Evolutionary conservation across 2,113 vertebrate genomes (phyloP).

Genomic region (Cygnus atratus): DNA sequence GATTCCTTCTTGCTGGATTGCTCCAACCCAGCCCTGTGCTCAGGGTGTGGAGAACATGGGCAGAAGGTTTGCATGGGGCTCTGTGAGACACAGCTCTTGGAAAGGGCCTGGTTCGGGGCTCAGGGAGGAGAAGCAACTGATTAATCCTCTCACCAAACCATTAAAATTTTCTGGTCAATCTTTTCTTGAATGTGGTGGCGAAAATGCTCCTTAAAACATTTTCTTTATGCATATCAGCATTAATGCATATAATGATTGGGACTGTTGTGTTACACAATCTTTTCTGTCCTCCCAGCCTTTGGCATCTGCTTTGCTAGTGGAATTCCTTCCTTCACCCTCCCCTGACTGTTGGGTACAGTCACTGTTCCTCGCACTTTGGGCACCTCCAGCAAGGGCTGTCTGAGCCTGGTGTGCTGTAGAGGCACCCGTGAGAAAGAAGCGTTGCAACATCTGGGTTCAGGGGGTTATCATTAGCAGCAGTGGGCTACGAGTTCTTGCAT

Average conservation of each 20-base stretch:
- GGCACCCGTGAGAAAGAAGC: background rate
- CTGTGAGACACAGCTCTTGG: background rate
- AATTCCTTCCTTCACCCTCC: background rate
- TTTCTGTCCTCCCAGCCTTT: background rate
- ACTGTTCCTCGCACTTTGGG: background rate
- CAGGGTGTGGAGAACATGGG: background rate
- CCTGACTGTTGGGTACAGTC: background rate
- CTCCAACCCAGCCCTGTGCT: background rate
- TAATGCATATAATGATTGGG: background rate
- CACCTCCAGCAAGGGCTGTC: background rate
- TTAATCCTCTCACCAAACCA: background rate
- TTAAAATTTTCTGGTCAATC: background rate
- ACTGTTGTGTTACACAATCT: background rate
- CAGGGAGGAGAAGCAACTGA: too few relatives aligned
- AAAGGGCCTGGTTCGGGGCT: too few relatives aligned
- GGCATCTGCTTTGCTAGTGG: background rate
- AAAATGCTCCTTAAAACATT: background rate
- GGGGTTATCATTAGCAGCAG: background rate
- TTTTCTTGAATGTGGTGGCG: background rate
- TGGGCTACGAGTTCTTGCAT: background rate
- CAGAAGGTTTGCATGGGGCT: background rate
- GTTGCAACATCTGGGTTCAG: background rate
- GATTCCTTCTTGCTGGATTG: background rate
- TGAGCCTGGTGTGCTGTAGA: background rate
- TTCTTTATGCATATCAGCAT: too few relatives aligned